Evolutionary conservation across 2,888 invertebrate species (phyloP).

Genomic region (Calameuta filiformis): DNA sequence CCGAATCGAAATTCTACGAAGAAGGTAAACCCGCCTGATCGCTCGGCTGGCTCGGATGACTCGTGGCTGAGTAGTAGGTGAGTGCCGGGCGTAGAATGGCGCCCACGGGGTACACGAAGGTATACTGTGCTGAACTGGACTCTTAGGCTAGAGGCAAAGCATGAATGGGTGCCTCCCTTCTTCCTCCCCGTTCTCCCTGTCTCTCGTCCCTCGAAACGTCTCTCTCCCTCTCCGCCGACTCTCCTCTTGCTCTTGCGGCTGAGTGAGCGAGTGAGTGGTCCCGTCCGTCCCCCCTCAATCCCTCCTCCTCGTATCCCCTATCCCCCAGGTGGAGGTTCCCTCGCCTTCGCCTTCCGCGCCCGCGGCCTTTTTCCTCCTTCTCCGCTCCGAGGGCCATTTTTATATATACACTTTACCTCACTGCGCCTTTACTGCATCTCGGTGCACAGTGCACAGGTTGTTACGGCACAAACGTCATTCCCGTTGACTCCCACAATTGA

Average conservation of each 20-base stretch:
- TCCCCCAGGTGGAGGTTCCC: conserved; percentile 11
- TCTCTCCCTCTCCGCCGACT: conserved; percentile 26
- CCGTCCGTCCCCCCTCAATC: neutral
- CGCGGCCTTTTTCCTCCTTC: conserved; percentile 30
- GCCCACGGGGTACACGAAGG: conserved; percentile 57
- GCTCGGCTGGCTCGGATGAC: conserved; percentile 38
- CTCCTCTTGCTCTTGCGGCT: conserved; percentile 24
- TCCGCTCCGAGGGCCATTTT: neutral
- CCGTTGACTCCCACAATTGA: neutral
- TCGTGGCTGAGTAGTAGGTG: conserved; percentile 45
- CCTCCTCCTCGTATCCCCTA: neutral
- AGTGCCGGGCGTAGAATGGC: conserved; percentile 53
- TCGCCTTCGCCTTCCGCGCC: conserved; percentile 32
- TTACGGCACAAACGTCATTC: neutral
- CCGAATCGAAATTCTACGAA: neutral
- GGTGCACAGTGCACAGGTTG: neutral
- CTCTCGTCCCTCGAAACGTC: conserved; percentile 14
- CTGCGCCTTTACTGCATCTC: conserved; percentile 11
- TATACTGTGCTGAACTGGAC: conserved; percentile 61
- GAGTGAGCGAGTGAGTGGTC: conserved; percentile 3
- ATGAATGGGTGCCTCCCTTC: conserved; percentile 63
- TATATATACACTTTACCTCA: conserved; percentile 1
- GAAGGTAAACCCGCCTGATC: conserved; percentile 11
- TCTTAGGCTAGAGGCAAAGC: conserved; percentile 61
- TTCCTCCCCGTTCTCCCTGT: conserved; percentile 15